Conservation (phyloP, 2,797 vertebrate genomes). For the Chelmon rostratus region DNA sequence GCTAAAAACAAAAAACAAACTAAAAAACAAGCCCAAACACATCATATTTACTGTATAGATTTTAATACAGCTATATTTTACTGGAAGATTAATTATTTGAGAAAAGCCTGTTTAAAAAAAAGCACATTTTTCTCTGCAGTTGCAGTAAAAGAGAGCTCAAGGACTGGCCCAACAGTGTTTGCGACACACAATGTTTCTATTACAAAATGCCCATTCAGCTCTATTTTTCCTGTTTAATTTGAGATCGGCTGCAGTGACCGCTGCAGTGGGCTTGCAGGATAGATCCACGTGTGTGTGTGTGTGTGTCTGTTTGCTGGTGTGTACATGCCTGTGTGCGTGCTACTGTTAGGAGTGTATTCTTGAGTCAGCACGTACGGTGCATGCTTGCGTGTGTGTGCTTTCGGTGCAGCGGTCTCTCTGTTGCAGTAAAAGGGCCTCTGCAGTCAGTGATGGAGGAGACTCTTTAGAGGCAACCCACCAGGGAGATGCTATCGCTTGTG, state of each 20-base stretch:
- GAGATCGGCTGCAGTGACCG: conserved; percentile 64
- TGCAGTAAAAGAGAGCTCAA: conserved; percentile 42
- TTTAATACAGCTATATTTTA: neutral
- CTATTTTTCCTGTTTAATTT: conserved; percentile 56
- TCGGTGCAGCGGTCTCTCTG: conserved; percentile 59
- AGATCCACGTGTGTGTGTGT: conserved; percentile 35
- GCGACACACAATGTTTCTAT: conserved; percentile 39
- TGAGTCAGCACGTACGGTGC: conserved; percentile 64
- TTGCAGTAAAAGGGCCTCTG: conserved; percentile 74
- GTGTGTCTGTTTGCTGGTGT: conserved; percentile 13
- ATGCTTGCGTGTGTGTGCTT: conserved; percentile 40
- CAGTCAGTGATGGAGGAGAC: conserved; percentile 82
- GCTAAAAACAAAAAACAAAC: no score
- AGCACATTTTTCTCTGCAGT: conserved; percentile 39
- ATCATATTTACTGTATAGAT: neutral
- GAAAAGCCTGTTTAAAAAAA: conserved; percentile 2
- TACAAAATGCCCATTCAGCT: conserved; percentile 66
- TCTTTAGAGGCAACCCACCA: conserved; percentile 77
- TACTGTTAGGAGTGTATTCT: conserved; percentile 36
- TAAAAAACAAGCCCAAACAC: no score
- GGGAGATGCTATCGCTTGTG: conserved; percentile 72
- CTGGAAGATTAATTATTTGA: conserved; percentile 1
- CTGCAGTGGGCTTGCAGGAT: conserved; percentile 55
- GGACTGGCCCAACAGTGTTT: conserved; percentile 26
- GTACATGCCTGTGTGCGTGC: neutral